Evolutionary conservation across 2,888 invertebrate species (phyloP).

Genomic region (Drosophila demipolita): DNA sequence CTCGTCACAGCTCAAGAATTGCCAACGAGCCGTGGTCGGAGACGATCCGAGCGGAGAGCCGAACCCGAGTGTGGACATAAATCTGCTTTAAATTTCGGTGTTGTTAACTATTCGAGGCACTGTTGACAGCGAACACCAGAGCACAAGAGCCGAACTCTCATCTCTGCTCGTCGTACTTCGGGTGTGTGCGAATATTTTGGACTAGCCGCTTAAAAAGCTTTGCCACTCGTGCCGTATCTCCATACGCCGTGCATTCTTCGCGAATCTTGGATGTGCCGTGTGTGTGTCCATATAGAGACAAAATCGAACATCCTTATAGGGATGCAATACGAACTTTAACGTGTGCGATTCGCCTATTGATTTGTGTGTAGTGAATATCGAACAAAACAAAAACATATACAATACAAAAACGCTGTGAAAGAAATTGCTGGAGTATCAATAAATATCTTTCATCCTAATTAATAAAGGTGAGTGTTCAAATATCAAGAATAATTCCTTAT

Average conservation of each 20-base stretch:
- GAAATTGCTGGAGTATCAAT: conserved; percentile 13
- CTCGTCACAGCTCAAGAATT: conserved; percentile 54
- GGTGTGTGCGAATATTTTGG: conserved; percentile 64
- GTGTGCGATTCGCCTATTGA: conserved; percentile 23
- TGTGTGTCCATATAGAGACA: conserved; percentile 23
- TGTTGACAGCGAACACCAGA: conserved; percentile 73
- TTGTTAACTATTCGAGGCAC: conserved; percentile 77
- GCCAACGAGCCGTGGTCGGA: conserved; percentile 42
- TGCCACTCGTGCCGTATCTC: conserved; percentile 61
- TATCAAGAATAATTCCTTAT: not conserved
- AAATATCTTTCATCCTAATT: not conserved
- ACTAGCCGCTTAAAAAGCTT: conserved; percentile 75
- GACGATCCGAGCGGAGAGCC: conserved; percentile 24
- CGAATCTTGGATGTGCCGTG: conserved; percentile 71
- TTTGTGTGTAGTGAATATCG: conserved; percentile 35
- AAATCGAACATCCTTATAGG: conserved; percentile 51
- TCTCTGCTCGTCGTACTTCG: conserved; percentile 48
- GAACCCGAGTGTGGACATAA: conserved; percentile 22
- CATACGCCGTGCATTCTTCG: conserved; percentile 76
- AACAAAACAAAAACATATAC: not conserved
- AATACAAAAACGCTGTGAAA: conserved; percentile 1
- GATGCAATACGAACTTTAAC: conserved; percentile 54
- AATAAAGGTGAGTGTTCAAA: conserved; percentile 21
- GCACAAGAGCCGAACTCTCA: conserved; percentile 57
- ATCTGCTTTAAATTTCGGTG: conserved; percentile 62